Evolutionary conservation across 2,113 vertebrate species (phyloP).

Genomic region (Etheostoma cragini): DNA sequence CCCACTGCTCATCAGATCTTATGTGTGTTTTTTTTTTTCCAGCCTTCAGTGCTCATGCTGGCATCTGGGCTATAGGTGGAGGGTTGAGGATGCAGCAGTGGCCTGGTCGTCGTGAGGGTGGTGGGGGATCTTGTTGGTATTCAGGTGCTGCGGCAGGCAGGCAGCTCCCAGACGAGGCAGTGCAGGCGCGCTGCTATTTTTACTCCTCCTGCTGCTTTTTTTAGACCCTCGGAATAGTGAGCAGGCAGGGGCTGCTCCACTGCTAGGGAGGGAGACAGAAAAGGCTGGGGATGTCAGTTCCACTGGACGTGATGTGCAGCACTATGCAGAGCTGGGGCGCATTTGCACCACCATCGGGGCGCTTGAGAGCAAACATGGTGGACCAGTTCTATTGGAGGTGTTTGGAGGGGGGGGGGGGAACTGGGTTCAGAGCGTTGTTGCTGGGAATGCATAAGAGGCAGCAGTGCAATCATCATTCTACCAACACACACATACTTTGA

Average conservation of each 20-base stretch:
- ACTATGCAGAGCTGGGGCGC: constrained; percentile 48
- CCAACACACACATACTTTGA: constrained; percentile 55
- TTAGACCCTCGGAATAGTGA: constrained; percentile 92
- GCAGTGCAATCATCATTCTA: constrained; percentile 3
- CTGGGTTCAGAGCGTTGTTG: constrained; percentile 1
- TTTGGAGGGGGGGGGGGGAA: neutral
- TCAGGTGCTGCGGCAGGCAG: constrained; percentile 87
- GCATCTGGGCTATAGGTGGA: constrained; percentile 27
- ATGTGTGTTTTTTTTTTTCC: neutral
- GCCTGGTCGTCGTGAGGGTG: constrained; percentile 41
- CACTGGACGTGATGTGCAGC: constrained; percentile 80
- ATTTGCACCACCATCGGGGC: constrained; percentile 68
- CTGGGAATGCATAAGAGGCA: constrained; percentile 36
- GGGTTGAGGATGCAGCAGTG: constrained; percentile 67
- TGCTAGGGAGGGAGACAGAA: constrained; percentile 62
- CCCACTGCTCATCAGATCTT: constrained; percentile 10
- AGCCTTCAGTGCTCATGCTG: constrained; percentile 39
- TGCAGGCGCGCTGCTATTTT: constrained; percentile 93
- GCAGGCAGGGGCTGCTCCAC: constrained; percentile 82
- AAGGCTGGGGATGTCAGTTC: constrained; percentile 82
- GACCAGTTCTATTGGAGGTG: constrained; percentile 17
- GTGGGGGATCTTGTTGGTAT: constrained; percentile 89
- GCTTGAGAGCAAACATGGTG: constrained; percentile 27
- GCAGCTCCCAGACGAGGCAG: constrained; percentile 93
- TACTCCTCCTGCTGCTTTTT: constrained; percentile 87